Percentiles rank a stretch among this genome's conserved stretches.
phyloP scores from a whole-genome alignment of 2,113 vertebrate species.

The Aix galericulata region DNA sequence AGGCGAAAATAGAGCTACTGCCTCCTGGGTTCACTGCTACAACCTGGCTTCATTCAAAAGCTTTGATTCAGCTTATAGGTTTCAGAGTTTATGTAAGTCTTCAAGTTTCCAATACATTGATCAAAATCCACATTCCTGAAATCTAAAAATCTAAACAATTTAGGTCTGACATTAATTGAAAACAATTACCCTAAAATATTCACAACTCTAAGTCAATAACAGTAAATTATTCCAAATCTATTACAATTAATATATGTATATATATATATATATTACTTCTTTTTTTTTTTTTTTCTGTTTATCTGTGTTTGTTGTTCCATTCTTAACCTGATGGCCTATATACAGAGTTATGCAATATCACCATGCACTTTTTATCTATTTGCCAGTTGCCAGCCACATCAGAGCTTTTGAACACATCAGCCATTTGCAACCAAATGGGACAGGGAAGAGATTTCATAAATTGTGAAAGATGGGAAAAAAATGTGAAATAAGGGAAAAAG shows the following conservation, averaged over 20 bases:
- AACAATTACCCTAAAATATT: background rate
- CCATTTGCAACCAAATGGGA: background rate
- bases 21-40: background rate
- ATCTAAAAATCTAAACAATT: constrained; percentile 1
- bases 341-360: background rate
- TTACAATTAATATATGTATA: background rate
- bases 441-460: background rate
- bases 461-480: background rate
- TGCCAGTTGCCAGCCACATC: background rate
- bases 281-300: background rate
- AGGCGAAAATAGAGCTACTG: constrained; percentile 61
- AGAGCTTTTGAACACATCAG: background rate
- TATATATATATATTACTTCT: background rate
- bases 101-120: constrained; percentile 3
- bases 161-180: constrained; percentile 14
- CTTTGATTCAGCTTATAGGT: constrained; percentile 49
- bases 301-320: background rate
- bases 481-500: background rate
- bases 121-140: constrained; percentile 50
- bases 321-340: background rate
- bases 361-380: background rate
- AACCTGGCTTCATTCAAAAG: constrained; percentile 44
- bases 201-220: background rate
- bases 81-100: constrained; percentile 43
- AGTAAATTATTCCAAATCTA: background rate